Conservation (phyloP, 2,797 vertebrate genomes). For the Lutjanus argentimaculatus region DNA sequence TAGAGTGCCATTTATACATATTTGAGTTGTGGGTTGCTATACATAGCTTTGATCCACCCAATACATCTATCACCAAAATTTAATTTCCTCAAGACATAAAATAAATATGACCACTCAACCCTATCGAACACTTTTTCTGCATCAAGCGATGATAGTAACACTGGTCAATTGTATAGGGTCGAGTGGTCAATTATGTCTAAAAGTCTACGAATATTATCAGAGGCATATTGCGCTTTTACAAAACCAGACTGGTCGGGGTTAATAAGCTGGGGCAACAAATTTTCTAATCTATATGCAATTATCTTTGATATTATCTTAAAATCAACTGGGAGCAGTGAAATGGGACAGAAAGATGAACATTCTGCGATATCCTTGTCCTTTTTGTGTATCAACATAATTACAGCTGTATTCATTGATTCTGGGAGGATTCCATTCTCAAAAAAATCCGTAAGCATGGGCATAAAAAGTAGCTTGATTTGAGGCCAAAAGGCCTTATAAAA, state of each 20-base stretch:
- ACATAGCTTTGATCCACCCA: background rate
- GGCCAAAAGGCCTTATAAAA: constrained; percentile 11
- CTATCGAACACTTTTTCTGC: background rate
- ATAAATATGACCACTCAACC: background rate
- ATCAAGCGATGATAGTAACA: background rate
- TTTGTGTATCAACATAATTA: background rate
- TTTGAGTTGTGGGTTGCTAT: constrained; percentile 3
- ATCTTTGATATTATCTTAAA: constrained; percentile 6
- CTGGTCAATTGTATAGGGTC: background rate
- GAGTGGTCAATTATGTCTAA: constrained; percentile 11
- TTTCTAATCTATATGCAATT: background rate
- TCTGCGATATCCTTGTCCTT: background rate
- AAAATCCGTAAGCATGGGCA: constrained; percentile 5
- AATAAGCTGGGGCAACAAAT: background rate
- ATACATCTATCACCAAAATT: constrained; percentile 7
- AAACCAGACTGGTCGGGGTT: constrained; percentile 8
- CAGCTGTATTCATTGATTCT: background rate
- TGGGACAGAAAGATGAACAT: background rate
- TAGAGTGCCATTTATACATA: too few relatives aligned
- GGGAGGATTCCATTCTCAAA: background rate
- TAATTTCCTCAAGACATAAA: too few relatives aligned
- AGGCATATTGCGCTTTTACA: background rate
- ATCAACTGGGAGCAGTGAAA: constrained; percentile 14
- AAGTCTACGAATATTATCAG: constrained; percentile 7
- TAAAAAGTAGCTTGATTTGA: constrained; percentile 6